These are phyloP conservation scores for Sphyrna mokarran DNA, from an alignment of 2,113 vertebrate species.

Conservation along the genomic window DNA sequence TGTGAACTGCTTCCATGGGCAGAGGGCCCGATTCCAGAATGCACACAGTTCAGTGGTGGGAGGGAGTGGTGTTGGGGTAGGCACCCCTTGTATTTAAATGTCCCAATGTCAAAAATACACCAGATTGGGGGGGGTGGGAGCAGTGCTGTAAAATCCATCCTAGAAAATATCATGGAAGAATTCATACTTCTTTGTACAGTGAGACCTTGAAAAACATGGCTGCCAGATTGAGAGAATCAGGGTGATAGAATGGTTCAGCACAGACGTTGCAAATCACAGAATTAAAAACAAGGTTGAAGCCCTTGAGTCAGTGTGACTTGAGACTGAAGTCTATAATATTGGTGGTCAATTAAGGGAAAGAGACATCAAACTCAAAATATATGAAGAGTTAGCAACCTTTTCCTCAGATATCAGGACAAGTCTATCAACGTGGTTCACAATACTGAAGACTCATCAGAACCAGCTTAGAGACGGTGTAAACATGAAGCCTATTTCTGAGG, in stretches of 20 bases:
- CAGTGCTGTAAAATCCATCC: too few relatives aligned
- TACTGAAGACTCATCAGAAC: neutral
- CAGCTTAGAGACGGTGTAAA: neutral
- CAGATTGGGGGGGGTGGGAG: too few relatives aligned
- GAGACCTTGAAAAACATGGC: neutral
- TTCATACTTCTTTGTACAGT: neutral
- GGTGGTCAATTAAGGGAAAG: neutral
- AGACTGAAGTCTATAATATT: neutral
- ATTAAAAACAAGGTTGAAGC: neutral
- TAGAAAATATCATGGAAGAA: neutral
- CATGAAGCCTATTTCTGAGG: neutral
- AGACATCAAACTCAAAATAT: neutral
- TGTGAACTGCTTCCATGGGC: too few relatives aligned
- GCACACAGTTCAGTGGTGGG: too few relatives aligned
- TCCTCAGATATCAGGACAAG: neutral
- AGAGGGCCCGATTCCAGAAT: too few relatives aligned
- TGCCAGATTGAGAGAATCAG: neutral
- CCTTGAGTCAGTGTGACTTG: neutral
- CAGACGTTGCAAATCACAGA: neutral
- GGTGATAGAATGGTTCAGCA: neutral
- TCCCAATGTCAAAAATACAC: too few relatives aligned
- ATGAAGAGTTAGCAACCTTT: neutral
- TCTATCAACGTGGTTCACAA: neutral
- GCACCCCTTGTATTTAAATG: too few relatives aligned
- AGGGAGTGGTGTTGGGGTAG: too few relatives aligned